Conservation (phyloP, 2,113 vertebrate species). For the Catharus bicknelli region DNA sequence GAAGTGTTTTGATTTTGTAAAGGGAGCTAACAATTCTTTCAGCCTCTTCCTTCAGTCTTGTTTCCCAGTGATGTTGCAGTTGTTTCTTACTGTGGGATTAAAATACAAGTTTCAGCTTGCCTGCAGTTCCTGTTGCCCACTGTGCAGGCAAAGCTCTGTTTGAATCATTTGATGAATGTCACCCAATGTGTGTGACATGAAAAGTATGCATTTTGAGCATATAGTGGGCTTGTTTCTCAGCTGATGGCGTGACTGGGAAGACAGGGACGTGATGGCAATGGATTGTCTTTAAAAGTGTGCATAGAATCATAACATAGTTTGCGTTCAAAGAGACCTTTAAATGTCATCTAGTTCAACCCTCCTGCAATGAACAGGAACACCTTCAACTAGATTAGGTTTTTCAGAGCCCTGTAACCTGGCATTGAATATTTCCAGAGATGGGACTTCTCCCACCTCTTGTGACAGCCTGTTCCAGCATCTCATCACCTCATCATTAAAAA, state of each 20-base stretch:
- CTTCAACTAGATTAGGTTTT: neutral
- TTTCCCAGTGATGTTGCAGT: neutral
- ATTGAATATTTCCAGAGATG: neutral
- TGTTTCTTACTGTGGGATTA: neutral
- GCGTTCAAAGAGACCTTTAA: neutral
- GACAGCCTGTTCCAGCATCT: neutral
- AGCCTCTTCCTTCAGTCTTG: neutral
- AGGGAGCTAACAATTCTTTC: neutral
- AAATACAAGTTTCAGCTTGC: neutral
- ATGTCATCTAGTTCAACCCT: neutral
- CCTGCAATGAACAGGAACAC: neutral
- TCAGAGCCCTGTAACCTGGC: neutral
- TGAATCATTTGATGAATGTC: neutral
- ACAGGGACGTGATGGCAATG: fast-evolving
- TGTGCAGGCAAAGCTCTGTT: neutral
- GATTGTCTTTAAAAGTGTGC: neutral
- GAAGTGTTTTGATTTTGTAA: neutral
- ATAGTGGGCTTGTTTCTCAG: neutral
- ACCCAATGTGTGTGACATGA: neutral
- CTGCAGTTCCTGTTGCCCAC: neutral
- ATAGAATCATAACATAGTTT: neutral
- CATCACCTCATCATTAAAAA: neutral
- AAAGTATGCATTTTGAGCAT: neutral
- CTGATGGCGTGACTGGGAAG: neutral
- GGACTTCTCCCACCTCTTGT: neutral